Conservation (phyloP, 2,113 vertebrate genomes). For the Oncorhynchus masou region DNA sequence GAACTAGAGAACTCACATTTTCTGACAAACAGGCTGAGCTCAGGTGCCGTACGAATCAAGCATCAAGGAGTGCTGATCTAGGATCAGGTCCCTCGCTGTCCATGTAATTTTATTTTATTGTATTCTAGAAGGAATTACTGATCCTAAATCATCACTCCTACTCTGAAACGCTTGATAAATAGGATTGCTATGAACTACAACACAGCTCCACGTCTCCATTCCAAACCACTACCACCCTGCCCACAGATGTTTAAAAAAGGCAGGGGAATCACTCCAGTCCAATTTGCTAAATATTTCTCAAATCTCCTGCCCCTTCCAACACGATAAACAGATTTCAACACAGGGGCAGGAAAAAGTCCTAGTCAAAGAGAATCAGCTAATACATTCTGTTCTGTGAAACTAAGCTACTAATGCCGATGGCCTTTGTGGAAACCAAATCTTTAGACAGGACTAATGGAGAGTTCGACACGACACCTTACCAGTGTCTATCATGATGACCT, state of each 20-base stretch:
- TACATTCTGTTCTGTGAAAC: constrained; percentile 42
- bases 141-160: too few relatives aligned
- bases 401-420: constrained; percentile 53
- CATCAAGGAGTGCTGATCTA: too few relatives aligned
- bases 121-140: too few relatives aligned
- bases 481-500: not conserved
- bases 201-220: constrained; percentile 44
- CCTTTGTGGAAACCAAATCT: constrained; percentile 52
- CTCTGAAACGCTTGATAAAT: too few relatives aligned
- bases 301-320: constrained; percentile 43
- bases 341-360: constrained; percentile 48
- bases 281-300: constrained; percentile 41
- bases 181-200: constrained; percentile 38
- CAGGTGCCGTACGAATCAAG: not conserved
- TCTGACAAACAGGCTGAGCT: constrained; percentile 37
- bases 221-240: constrained; percentile 49
- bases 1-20: constrained; percentile 22
- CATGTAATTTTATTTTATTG: too few relatives aligned
- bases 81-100: too few relatives aligned
- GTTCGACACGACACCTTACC: not conserved
- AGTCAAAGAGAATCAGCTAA: constrained; percentile 20
- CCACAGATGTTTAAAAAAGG: constrained; percentile 37
- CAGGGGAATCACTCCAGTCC: constrained; percentile 31
- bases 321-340: constrained; percentile 55
- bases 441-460: constrained; percentile 32